phyloP scores from a whole-genome alignment of 2,888 invertebrate genomes.

The Campoletis raptor region DNA sequence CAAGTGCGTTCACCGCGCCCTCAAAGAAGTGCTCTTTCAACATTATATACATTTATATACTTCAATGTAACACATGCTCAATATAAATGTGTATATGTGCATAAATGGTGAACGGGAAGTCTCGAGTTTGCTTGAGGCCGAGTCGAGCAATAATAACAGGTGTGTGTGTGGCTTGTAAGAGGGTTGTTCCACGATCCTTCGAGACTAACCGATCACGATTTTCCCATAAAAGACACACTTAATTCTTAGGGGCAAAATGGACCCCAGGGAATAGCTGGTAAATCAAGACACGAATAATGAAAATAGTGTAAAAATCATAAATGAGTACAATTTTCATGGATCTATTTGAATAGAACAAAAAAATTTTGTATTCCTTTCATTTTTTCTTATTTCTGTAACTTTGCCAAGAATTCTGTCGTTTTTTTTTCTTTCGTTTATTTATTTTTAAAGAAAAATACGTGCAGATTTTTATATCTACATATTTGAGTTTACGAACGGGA shows the following conservation, averaged over 20 bases:
- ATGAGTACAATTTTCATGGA: neutral
- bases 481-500: slow-evolving; percentile 9
- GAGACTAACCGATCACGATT: slow-evolving; percentile 27
- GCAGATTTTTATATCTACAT: neutral
- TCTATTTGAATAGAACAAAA: neutral
- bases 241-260: slow-evolving; percentile 35
- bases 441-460: neutral
- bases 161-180: slow-evolving; percentile 26
- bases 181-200: slow-evolving; percentile 44
- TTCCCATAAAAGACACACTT: slow-evolving; percentile 38
- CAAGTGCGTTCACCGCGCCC: slow-evolving; percentile 54
- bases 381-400: neutral
- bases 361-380: neutral
- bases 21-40: slow-evolving; percentile 44
- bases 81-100: neutral
- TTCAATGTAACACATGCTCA: neutral
- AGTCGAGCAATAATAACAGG: slow-evolving; percentile 52
- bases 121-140: slow-evolving; percentile 49
- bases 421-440: slow-evolving; percentile 55
- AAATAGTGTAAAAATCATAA: neutral
- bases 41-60: neutral
- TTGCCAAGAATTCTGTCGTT: slow-evolving; percentile 3
- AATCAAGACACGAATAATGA: neutral
- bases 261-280: slow-evolving; percentile 29
- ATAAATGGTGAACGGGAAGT: slow-evolving; percentile 44